Evolutionary conservation across 2,797 vertebrate genomes (phyloP).

Genomic region (Enteromius anoplus): DNA sequence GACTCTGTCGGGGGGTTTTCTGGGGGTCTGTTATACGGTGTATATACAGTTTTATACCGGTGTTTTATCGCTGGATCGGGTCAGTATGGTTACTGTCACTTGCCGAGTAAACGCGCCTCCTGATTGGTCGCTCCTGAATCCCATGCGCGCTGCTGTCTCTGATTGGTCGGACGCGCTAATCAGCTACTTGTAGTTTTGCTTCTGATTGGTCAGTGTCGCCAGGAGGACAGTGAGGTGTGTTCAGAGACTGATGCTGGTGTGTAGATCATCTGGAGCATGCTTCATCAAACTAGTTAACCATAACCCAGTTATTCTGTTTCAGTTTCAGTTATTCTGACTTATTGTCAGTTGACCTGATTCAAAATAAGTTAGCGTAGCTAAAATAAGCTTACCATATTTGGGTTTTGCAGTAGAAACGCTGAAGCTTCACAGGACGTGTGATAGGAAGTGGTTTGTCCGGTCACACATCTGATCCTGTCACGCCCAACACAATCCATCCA

Average conservation of each 20-base stretch:
- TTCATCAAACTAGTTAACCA: too few relatives aligned
- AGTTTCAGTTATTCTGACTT: too few relatives aligned
- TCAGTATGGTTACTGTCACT: not conserved
- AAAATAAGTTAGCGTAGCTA: too few relatives aligned
- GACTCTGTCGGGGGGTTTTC: not conserved
- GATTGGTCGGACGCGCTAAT: not conserved
- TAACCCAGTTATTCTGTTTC: too few relatives aligned
- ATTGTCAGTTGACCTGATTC: too few relatives aligned
- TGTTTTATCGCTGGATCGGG: not conserved
- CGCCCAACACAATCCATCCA: not conserved
- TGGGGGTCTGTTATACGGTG: not conserved
- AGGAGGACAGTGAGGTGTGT: not conserved
- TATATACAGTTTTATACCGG: not conserved
- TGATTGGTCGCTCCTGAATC: not conserved
- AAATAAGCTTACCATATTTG: too few relatives aligned
- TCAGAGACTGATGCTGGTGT: not conserved
- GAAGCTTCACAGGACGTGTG: not conserved
- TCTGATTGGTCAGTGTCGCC: not conserved
- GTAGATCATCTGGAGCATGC: not conserved
- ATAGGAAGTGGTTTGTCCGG: slow-evolving; percentile 29
- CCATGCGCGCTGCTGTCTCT: not conserved
- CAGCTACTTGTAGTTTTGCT: not conserved
- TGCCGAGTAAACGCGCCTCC: not conserved
- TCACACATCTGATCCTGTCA: not conserved
- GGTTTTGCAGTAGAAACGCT: not conserved